A percentile compares a stretch with the other conserved stretches of the same genome.
Conservation (phyloP, 2,797 vertebrate genomes). For the Psittacula echo region DNA sequence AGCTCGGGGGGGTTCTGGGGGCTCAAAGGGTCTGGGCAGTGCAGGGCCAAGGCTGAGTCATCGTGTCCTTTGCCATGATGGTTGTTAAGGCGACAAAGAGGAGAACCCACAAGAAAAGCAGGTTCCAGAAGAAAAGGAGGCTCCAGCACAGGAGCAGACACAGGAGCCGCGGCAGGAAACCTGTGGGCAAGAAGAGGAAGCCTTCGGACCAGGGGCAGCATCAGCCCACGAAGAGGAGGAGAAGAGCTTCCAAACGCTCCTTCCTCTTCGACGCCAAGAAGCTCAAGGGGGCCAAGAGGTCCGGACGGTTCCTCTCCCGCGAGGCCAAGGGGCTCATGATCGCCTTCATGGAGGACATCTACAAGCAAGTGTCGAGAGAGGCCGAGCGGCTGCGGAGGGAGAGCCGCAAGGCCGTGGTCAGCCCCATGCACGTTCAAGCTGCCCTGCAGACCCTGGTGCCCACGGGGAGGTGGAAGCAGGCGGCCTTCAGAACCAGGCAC, state of each 20-base stretch:
- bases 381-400: background rate
- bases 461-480: background rate
- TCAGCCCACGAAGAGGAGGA: background rate
- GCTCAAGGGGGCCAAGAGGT: background rate
- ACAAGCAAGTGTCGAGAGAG: background rate
- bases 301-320: rapidly evolving
- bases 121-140: background rate
- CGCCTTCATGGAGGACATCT: background rate
- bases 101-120: too few relatives aligned
- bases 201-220: rapidly evolving
- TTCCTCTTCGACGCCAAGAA: rapidly evolving
- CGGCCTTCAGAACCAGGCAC: rapidly evolving
- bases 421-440: rapidly evolving
- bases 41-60: background rate
- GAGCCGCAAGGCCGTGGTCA: rapidly evolving
- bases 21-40: rapidly evolving
- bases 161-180: rapidly evolving
- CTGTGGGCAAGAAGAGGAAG: background rate
- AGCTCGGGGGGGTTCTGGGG: background rate
- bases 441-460: background rate
- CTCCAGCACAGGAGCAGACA: background rate
- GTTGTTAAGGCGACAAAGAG: background rate
- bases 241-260: background rate
- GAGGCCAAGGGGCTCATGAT: background rate
- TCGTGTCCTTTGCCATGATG: rapidly evolving